These are phyloP conservation scores for Cryptosula pallasiana DNA, from an alignment of 2,888 invertebrate genomes.

Conservation along the genomic window DNA sequence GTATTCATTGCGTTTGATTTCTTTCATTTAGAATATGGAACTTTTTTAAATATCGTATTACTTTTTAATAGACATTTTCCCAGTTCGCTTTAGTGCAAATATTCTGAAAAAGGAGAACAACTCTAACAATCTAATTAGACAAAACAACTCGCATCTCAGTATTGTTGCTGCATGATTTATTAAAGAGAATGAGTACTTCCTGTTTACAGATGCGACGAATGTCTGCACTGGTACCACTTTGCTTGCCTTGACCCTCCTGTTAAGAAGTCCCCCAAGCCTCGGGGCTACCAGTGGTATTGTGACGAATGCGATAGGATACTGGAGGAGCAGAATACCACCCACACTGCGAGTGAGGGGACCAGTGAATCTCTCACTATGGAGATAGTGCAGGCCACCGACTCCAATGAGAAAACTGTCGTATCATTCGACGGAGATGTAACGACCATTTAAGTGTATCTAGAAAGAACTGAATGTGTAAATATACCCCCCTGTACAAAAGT, in stretches of 20 bases:
- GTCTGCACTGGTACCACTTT: conserved; percentile 83
- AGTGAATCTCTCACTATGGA: not conserved
- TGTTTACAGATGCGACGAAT: conserved; percentile 84
- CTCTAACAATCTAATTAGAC: too few species aligned
- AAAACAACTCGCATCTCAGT: too few species aligned
- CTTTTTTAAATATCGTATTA: too few species aligned
- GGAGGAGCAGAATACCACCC: not conserved
- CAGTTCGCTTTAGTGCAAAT: too few species aligned
- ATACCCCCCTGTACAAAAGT: too few species aligned
- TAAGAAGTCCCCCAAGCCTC: conserved; percentile 85
- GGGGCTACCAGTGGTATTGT: conserved; percentile 93
- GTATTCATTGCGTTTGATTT: too few species aligned
- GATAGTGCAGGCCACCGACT: not conserved
- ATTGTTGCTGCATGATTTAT: too few species aligned
- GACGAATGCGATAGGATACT: conserved; percentile 72
- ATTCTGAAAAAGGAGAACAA: too few species aligned
- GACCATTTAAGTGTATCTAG: not conserved
- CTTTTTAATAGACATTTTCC: too few species aligned
- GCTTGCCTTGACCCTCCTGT: conserved; percentile 87
- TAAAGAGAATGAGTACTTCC: too few species aligned
- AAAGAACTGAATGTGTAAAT: too few species aligned
- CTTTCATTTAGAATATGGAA: too few species aligned
- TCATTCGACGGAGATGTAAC: not conserved
- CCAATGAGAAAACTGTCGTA: not conserved
- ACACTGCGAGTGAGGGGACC: not conserved